These are phyloP conservation scores for Ditylenchus dipsaci DNA, from an alignment of 1,140 invertebrate species.

Conservation along the genomic window DNA sequence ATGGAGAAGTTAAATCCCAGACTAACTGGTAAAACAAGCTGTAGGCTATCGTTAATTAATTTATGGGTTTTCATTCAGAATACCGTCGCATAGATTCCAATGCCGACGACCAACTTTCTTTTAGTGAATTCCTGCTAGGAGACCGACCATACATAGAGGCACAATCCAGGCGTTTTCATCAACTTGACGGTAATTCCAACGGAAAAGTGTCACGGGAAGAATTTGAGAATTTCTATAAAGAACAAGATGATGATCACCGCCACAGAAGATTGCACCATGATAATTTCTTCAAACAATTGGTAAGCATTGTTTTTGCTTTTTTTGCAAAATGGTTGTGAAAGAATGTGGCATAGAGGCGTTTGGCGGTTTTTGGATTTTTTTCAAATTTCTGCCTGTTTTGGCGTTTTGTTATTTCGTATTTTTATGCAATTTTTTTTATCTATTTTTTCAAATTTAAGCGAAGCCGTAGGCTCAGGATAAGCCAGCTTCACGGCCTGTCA, in stretches of 20 bases:
- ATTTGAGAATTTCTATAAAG: conserved; percentile 45
- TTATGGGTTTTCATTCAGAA: conserved; percentile 20
- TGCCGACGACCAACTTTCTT: conserved; percentile 39
- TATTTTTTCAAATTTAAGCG: no score
- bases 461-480: no score
- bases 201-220: conserved; percentile 46
- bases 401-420: no score
- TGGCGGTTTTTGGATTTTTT: no score
- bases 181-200: conserved; percentile 45
- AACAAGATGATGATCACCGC: conserved; percentile 31
- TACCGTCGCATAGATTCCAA: conserved; percentile 50
- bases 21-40: conserved; percentile 44
- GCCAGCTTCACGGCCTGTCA: no score
- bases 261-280: conserved; percentile 31
- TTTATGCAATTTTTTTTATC: no score
- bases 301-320: conserved; percentile 17
- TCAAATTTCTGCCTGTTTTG: no score
- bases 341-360: no score
- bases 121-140: conserved; percentile 46
- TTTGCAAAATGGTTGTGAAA: no score
- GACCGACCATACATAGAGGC: conserved; percentile 47
- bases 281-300: conserved; percentile 49
- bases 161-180: conserved; percentile 43
- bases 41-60: no score
- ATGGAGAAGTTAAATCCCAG: conserved; percentile 47